Percentiles rank a stretch among this genome's conserved stretches.
These are phyloP conservation scores for Drosophila dives DNA, from an alignment of 2,888 invertebrate genomes.

Conservation along the genomic window DNA sequence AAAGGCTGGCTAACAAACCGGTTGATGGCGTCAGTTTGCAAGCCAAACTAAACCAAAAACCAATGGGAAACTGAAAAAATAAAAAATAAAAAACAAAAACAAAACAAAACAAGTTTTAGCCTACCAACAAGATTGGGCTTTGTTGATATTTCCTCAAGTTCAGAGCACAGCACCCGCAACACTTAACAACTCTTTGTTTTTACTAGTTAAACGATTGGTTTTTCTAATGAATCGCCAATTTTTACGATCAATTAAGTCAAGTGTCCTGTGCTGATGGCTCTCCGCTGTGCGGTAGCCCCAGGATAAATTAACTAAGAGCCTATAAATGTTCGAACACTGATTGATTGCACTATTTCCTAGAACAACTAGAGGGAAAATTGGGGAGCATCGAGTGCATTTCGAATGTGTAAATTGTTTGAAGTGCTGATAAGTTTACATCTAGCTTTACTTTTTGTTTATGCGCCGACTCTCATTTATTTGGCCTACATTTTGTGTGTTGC, in stretches of 20 bases:
- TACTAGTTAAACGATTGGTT: not conserved
- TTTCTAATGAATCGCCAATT: conserved; percentile 31
- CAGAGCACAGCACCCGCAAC: conserved; percentile 20
- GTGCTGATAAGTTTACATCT: conserved; percentile 53
- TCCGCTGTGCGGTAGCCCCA: conserved; percentile 26
- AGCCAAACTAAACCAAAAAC: conserved; percentile 36
- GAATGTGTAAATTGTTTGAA: conserved; percentile 25
- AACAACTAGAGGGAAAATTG: not conserved
- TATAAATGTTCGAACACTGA: conserved; percentile 54
- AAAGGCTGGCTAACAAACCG: conserved; percentile 62
- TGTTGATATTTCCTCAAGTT: conserved; percentile 50
- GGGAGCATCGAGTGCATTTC: conserved; percentile 39
- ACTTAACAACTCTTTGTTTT: not conserved
- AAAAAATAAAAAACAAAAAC: conserved; percentile 7
- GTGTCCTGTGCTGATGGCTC: conserved; percentile 59
- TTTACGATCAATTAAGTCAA: conserved; percentile 58
- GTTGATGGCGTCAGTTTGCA: conserved; percentile 80
- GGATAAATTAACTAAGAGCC: conserved; percentile 23
- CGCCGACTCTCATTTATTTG: conserved; percentile 50
- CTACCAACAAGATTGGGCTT: conserved; percentile 27
- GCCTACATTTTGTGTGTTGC: conserved; percentile 62
- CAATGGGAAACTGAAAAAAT: conserved; percentile 36
- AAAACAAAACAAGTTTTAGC: conserved; percentile 53
- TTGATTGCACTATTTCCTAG: conserved; percentile 63
- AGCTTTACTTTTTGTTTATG: conserved; percentile 61